Conservation (phyloP, 2,888 invertebrate genomes). For the Anaspis maculata region DNA sequence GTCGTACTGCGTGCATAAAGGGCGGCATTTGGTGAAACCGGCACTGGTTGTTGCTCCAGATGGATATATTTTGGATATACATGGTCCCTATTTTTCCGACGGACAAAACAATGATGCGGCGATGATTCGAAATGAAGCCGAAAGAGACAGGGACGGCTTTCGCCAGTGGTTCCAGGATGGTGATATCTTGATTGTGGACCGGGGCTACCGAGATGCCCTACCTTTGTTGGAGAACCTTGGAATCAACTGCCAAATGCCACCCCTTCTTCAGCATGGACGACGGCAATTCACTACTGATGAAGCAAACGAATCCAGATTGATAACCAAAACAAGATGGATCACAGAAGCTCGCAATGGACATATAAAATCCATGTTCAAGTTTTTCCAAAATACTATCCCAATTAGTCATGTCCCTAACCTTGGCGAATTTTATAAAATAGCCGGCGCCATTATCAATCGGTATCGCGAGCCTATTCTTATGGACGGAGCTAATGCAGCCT, state of each 20-base stretch:
- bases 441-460: slow-evolving; percentile 1
- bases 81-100: slow-evolving; percentile 4
- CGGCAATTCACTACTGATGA: background rate
- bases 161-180: slow-evolving; percentile 1
- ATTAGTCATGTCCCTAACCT: slow-evolving; percentile 7
- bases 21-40: slow-evolving; percentile 1
- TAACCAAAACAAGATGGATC: slow-evolving; percentile 8
- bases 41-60: background rate
- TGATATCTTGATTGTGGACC: slow-evolving; percentile 1
- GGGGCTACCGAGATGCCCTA: slow-evolving; percentile 2
- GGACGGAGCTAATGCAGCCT: too few species aligned
- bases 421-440: slow-evolving; percentile 1
- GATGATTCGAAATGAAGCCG: background rate
- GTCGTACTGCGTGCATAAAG: slow-evolving; percentile 4
- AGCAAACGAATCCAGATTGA: slow-evolving; percentile 4
- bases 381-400: too few species aligned
- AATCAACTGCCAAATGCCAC: too few species aligned
- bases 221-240: too few species aligned
- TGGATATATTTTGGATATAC: slow-evolving; percentile 1
- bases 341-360: slow-evolving; percentile 5
- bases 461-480: too few species aligned
- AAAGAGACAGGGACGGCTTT: background rate
- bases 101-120: slow-evolving; percentile 2
- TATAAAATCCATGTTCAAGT: too few species aligned
- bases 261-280: too few species aligned